These are phyloP conservation scores for Hanleya hanleyi DNA, from an alignment of 2,888 invertebrate species.

Conservation along the genomic window DNA sequence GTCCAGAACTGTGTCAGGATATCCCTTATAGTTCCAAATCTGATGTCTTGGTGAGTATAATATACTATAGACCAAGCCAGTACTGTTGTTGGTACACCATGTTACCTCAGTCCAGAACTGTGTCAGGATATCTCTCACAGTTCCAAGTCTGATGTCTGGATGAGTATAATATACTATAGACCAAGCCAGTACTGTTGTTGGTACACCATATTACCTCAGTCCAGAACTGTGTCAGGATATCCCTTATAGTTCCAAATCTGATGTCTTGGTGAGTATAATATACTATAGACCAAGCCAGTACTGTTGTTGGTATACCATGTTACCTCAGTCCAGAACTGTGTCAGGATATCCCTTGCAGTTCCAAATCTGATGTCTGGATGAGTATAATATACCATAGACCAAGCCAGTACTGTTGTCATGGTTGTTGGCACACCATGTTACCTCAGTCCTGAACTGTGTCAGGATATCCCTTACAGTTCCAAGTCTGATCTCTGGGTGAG, in stretches of 20 bases:
- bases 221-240: slow-evolving; percentile 72
- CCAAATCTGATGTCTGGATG: slow-evolving; percentile 51
- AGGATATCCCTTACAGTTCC: slow-evolving; percentile 45
- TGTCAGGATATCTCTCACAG: slow-evolving; percentile 72
- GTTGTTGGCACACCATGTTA: slow-evolving; percentile 72
- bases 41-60: slow-evolving; percentile 67
- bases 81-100: slow-evolving; percentile 71
- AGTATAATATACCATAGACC: slow-evolving; percentile 59
- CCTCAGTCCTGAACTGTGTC: slow-evolving; percentile 69
- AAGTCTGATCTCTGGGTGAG: slow-evolving; percentile 51
- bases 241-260: slow-evolving; percentile 71
- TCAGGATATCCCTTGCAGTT: slow-evolving; percentile 44
- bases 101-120: slow-evolving; percentile 71
- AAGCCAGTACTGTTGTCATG: slow-evolving; percentile 70
- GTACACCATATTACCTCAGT: slow-evolving; percentile 70
- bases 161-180: slow-evolving; percentile 61
- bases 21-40: slow-evolving; percentile 71
- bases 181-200: slow-evolving; percentile 69
- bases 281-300: slow-evolving; percentile 68
- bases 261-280: slow-evolving; percentile 66
- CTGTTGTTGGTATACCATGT: slow-evolving; percentile 70
- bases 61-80: slow-evolving; percentile 67
- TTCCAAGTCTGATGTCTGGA: slow-evolving; percentile 72
- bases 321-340: slow-evolving; percentile 71
- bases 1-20: slow-evolving; percentile 72